Percentiles rank a stretch among this genome's conserved stretches.
These are phyloP conservation scores for Lochmaea capreae DNA, from an alignment of 2,888 invertebrate genomes.

Conservation along the genomic window DNA sequence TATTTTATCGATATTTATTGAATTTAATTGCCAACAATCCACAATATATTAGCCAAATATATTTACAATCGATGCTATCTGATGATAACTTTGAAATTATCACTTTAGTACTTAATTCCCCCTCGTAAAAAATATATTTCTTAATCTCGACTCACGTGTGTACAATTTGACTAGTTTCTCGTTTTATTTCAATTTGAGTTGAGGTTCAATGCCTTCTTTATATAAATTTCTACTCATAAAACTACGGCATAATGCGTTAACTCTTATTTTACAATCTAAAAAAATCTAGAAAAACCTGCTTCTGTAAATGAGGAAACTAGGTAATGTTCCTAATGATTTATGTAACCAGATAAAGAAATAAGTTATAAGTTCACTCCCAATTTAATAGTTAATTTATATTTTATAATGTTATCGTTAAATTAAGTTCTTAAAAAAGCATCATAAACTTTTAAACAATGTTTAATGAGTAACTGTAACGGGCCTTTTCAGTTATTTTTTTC, in stretches of 20 bases:
- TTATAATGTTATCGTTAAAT: too few relatives aligned
- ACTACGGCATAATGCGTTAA: slow-evolving; percentile 26
- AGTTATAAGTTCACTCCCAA: neutral
- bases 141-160: slow-evolving; percentile 1
- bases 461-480: too few relatives aligned
- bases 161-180: slow-evolving; percentile 16
- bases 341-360: slow-evolving; percentile 25
- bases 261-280: slow-evolving; percentile 25
- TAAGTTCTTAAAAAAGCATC: too few relatives aligned
- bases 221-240: slow-evolving; percentile 36
- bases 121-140: neutral
- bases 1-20: too few relatives aligned
- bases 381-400: neutral
- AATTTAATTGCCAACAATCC: too few relatives aligned
- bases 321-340: slow-evolving; percentile 28
- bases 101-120: neutral
- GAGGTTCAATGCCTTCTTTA: slow-evolving; percentile 30
- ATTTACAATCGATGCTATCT: too few relatives aligned
- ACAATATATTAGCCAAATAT: too few relatives aligned
- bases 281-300: slow-evolving; percentile 33
- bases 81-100: too few relatives aligned
- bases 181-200: slow-evolving; percentile 17
- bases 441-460: too few relatives aligned
- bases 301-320: slow-evolving; percentile 3
- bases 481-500: too few relatives aligned